Evolutionary conservation across 2,888 invertebrate genomes (phyloP), one percentile per base, ranked within the genome.

Genomic region (Herminia tarsipennalis): DNA sequence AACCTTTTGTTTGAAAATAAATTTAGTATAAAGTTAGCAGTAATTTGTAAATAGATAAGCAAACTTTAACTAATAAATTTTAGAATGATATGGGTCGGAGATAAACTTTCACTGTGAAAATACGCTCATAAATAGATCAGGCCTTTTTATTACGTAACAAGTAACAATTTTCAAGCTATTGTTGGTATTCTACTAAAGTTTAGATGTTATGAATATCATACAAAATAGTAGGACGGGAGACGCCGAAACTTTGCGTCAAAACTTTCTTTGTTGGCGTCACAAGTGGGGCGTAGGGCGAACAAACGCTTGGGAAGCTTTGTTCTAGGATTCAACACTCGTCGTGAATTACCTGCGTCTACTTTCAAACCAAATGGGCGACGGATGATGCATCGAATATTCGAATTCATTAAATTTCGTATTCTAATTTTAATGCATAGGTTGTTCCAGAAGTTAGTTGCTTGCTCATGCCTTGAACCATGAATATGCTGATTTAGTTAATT

Each of bases 271-370:
- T 64, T 69, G 32, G 58, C 61, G 51, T 56, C 42, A 50, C 46
- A 33, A 52, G 54, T 28, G 49, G 37, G 36, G 57, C n/a, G 36
- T 51, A 28, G 46, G 40, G 14, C 27, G 66, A 66, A 70, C 66
- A 72, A 72, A 70, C 46, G 50, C 52, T 51, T 28, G 51, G 56
- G 59, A 25, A 25, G 57, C 75, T 72, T 78, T 79, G 76, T 75
- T 70, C 61, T 63, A 64, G 40, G 42, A 67, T 66, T 70, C 55
- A 33, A 58, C 38, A 44, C 52, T 66, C 60, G 46, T 55, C 41
- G 46, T 35, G 38, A 34, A 33, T n/a, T n/a, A n/a, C n/a, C 46
- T 40, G 58, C 59, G 57, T 58, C 60, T 60, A n/a, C n/a, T n/a
- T n/a, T n/a, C n/a, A n/a, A n/a, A n/a, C n/a, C n/a, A n/a, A n/a